Evolutionary conservation across 2,888 invertebrate species (phyloP).

Genomic region (Phrixothrix hirtus): DNA sequence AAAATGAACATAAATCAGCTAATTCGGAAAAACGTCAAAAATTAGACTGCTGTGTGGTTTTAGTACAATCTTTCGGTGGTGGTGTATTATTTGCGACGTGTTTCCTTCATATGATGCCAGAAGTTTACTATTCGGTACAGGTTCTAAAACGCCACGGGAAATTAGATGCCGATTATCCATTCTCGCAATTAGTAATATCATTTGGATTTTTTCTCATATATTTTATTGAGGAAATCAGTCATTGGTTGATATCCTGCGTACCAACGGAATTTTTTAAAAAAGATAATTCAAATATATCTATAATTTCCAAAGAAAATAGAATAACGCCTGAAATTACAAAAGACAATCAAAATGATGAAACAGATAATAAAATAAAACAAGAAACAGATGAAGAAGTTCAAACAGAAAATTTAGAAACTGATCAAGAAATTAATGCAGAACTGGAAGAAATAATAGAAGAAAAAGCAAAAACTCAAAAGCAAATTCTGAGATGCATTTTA

Average conservation of each 20-base stretch:
- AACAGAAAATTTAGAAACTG: constrained; percentile 33
- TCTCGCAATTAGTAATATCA: constrained; percentile 65
- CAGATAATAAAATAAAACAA: no score
- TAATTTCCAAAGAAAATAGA: constrained; percentile 24
- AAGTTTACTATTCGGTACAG: constrained; percentile 64
- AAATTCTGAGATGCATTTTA: constrained; percentile 53
- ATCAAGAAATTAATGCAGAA: constrained; percentile 30
- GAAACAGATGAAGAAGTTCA: constrained; percentile 34
- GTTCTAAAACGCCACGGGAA: constrained; percentile 61
- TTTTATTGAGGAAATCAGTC: constrained; percentile 72
- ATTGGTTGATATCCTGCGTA: constrained; percentile 53
- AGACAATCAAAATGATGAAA: constrained; percentile 17
- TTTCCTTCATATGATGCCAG: constrained; percentile 79
- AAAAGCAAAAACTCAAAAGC: constrained; percentile 45
- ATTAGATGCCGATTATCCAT: constrained; percentile 54
- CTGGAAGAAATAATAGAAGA: constrained; percentile 40
- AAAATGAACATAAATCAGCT: constrained; percentile 43
- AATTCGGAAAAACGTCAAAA: constrained; percentile 47
- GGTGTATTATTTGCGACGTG: constrained; percentile 79
- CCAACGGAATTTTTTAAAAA: constrained; percentile 36
- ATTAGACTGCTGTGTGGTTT: constrained; percentile 49
- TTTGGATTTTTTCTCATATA: constrained; percentile 73
- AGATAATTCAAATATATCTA: constrained; percentile 5
- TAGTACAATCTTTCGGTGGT: constrained; percentile 68
- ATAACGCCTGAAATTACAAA: constrained; percentile 22